Evolutionary conservation across 2,113 vertebrate species (phyloP).

Genomic region (Aldabrachelys gigantea): DNA sequence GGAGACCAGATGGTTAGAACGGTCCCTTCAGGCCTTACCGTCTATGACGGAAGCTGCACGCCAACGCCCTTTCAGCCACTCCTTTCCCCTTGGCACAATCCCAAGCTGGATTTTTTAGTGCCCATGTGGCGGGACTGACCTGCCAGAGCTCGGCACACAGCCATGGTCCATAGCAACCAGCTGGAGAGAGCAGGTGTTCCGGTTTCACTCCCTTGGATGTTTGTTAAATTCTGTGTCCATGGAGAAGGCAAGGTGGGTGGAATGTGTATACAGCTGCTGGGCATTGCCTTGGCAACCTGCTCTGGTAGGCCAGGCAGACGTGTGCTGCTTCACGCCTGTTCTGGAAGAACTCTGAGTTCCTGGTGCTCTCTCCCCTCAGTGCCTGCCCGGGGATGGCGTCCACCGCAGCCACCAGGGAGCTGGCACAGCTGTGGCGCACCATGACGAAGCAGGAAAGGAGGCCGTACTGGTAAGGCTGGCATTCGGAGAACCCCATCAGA

Average conservation of each 20-base stretch:
- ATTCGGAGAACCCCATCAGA: neutral
- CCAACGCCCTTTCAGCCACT: neutral
- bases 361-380: conserved; percentile 30
- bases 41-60: neutral
- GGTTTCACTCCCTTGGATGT: neutral
- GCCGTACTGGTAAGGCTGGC: conserved; percentile 74
- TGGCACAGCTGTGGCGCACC: conserved; percentile 75
- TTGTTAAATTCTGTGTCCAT: neutral
- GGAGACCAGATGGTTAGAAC: neutral
- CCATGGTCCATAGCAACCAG: neutral
- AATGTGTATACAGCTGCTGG: neutral
- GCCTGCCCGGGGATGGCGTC: conserved; percentile 73
- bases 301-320: neutral
- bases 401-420: conserved; percentile 72
- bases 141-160: neutral
- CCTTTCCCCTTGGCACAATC: neutral
- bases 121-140: neutral
- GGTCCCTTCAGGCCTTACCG: neutral
- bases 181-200: neutral
- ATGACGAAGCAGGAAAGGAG: conserved; percentile 71
- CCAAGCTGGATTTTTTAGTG: neutral
- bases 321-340: neutral
- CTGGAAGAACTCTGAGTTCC: neutral
- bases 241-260: neutral
- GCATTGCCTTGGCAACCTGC: neutral